Percentiles rank a stretch among this genome's conserved stretches.
These are phyloP conservation scores for Drosophila tropicalis DNA, from an alignment of 1,140 invertebrate genomes.

Conservation along the genomic window DNA sequence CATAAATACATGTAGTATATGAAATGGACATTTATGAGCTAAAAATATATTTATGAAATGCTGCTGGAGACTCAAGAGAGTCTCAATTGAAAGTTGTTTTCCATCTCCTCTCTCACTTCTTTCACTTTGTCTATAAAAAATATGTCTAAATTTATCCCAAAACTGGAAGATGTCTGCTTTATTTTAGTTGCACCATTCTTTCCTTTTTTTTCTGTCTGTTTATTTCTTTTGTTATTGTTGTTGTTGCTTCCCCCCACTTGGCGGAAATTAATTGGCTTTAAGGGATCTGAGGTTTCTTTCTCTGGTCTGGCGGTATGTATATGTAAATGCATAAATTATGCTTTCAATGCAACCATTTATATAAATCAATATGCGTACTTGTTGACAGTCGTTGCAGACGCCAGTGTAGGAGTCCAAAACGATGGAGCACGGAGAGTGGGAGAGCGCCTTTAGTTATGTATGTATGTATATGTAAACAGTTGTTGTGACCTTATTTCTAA, in stretches of 20 bases:
- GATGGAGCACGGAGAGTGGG: neutral
- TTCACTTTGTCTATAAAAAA: conserved; percentile 58
- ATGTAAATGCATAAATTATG: conserved; percentile 72
- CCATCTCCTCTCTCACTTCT: neutral
- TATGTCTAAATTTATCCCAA: conserved; percentile 3
- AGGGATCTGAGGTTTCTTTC: conserved; percentile 42
- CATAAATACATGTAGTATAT: conserved; percentile 1
- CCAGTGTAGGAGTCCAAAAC: conserved; percentile 11
- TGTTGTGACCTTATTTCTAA: conserved; percentile 67
- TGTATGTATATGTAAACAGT: conserved; percentile 28
- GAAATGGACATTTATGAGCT: conserved; percentile 19
- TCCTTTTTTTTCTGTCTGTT: conserved; percentile 33
- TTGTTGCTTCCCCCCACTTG: conserved; percentile 22
- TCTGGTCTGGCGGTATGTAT: conserved; percentile 19
- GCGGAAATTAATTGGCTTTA: conserved; percentile 67
- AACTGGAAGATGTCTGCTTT: conserved; percentile 31
- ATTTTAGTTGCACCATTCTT: conserved; percentile 5
- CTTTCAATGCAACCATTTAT: conserved; percentile 62
- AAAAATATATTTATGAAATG: conserved; percentile 30
- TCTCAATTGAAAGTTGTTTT: neutral
- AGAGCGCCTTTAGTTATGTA: too few species aligned
- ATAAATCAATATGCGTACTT: conserved; percentile 75
- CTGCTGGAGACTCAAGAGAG: neutral
- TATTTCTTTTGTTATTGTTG: neutral
- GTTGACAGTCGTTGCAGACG: conserved; percentile 57